phyloP scores from a whole-genome alignment of 2,797 vertebrate species.

The Lindbergichthys nudifrons region DNA sequence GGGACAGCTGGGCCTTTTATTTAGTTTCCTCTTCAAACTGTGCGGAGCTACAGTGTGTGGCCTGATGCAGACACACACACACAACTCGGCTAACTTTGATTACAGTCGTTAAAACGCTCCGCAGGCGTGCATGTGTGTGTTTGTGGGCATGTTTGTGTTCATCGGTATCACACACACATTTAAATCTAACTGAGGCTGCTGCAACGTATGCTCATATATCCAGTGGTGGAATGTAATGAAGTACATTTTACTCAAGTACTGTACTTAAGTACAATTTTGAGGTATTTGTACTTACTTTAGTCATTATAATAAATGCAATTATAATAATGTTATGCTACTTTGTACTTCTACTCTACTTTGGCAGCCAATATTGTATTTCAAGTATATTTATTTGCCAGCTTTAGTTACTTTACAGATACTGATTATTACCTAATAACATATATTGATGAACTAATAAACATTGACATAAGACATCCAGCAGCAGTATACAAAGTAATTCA shows the following conservation, averaged over 20 bases:
- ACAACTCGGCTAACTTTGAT: conserved; percentile 43
- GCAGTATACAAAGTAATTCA: too few relatives aligned
- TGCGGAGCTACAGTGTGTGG: conserved; percentile 11
- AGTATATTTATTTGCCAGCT: too few relatives aligned
- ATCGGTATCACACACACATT: conserved; percentile 6
- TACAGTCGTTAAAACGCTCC: conserved; percentile 40
- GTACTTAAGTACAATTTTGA: not conserved
- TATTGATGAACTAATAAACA: too few relatives aligned
- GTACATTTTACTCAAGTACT: not conserved
- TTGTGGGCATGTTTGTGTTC: conserved; percentile 46
- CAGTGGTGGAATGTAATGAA: not conserved
- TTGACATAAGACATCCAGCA: too few relatives aligned
- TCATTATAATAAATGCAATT: not conserved
- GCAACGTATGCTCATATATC: not conserved
- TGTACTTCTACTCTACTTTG: too few relatives aligned
- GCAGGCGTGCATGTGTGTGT: conserved; percentile 26
- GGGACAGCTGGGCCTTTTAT: conserved; percentile 34
- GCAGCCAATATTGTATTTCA: too few relatives aligned
- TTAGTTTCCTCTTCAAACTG: conserved; percentile 19
- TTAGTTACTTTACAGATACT: too few relatives aligned
- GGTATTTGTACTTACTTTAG: not conserved
- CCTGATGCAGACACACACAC: conserved; percentile 6
- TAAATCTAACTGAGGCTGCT: conserved; percentile 9
- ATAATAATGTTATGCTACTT: too few relatives aligned
- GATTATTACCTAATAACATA: too few relatives aligned